These are phyloP conservation scores for Abrostola triplasia DNA, from an alignment of 2,888 invertebrate species.

Conservation along the genomic window DNA sequence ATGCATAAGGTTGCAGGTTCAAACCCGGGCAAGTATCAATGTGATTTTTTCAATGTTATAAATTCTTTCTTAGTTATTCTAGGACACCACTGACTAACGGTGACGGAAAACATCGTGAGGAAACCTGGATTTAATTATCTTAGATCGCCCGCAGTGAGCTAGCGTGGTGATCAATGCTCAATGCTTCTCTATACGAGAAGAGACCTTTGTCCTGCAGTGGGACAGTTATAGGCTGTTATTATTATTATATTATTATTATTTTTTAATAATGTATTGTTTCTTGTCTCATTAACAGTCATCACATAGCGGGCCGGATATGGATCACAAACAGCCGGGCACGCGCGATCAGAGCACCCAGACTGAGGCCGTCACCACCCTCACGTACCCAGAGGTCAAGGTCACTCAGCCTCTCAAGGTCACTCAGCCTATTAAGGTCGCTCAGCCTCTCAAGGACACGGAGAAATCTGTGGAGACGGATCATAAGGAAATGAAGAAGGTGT, in stretches of 20 bases:
- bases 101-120: too few species aligned
- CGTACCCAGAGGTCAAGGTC: constrained; percentile 21
- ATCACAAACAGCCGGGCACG: constrained; percentile 47
- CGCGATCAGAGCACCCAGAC: constrained; percentile 74
- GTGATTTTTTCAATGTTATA: too few species aligned
- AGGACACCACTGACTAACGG: too few species aligned
- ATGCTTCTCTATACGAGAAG: too few species aligned
- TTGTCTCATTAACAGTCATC: constrained; percentile 65
- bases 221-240: too few species aligned
- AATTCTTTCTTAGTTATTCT: too few species aligned
- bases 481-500: constrained; percentile 14
- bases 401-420: constrained; percentile 8
- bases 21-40: too few species aligned
- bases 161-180: too few species aligned
- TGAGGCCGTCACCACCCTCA: constrained; percentile 43
- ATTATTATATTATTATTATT: background rate
- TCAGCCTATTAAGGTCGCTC: background rate
- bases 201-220: too few species aligned
- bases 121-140: too few species aligned
- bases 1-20: too few species aligned
- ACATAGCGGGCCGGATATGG: constrained; percentile 71
- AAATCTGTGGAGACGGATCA: constrained; percentile 12
- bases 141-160: too few species aligned
- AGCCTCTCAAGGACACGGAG: constrained; percentile 6
- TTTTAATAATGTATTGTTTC: background rate